Conservation (phyloP, 1,140 invertebrate genomes). For the Diachasmimorpha longicaudata region DNA sequence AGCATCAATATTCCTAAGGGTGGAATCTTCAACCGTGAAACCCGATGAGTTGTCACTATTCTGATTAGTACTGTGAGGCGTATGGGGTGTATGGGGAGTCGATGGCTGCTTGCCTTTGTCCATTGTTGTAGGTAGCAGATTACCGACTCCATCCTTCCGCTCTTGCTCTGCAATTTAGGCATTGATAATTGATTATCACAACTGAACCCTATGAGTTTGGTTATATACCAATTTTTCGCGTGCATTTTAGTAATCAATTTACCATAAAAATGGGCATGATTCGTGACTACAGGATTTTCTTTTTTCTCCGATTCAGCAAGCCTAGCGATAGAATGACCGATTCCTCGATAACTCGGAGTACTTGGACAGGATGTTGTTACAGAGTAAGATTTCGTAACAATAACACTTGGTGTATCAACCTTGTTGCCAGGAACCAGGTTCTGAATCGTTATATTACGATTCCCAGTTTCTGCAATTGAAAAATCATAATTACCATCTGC, state of each 20-base stretch:
- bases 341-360: constrained; percentile 50
- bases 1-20: constrained; percentile 53
- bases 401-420: constrained; percentile 59
- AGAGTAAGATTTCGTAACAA: constrained; percentile 60
- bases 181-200: too few relatives aligned
- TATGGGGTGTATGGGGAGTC: constrained; percentile 54
- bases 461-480: constrained; percentile 43
- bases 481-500: neutral
- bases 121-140: constrained; percentile 37
- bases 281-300: constrained; percentile 42
- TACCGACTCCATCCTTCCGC: constrained; percentile 45
- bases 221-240: too few relatives aligned
- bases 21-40: constrained; percentile 48
- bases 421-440: constrained; percentile 52
- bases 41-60: constrained; percentile 46
- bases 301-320: constrained; percentile 51
- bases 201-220: too few relatives aligned
- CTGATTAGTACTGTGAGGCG: constrained; percentile 47
- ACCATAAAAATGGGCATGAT: constrained; percentile 56
- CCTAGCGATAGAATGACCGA: constrained; percentile 53
- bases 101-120: constrained; percentile 53
- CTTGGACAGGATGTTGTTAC: constrained; percentile 50
- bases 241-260: too few relatives aligned
- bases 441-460: constrained; percentile 52
- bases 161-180: constrained; percentile 45